Conservation (phyloP, 1,140 invertebrate species). For the Neodiprion fabricii region DNA sequence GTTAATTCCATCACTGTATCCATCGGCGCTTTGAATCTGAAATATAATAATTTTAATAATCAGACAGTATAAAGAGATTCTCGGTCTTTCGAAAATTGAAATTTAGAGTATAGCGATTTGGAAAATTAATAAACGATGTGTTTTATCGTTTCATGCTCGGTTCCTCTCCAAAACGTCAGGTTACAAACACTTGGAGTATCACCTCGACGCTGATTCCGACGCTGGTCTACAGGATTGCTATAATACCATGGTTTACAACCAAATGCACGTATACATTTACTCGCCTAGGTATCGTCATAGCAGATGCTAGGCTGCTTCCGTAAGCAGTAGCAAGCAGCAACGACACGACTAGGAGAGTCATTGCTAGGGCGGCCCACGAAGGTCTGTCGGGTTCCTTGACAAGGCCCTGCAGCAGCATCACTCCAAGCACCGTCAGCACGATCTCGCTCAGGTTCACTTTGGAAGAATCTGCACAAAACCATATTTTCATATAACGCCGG, state of each 20-base stretch:
- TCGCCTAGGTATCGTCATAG: constrained; percentile 64
- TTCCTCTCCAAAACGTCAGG: neutral
- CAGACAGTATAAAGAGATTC: neutral
- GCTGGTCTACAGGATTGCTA: no score
- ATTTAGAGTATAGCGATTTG: neutral
- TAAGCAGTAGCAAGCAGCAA: constrained; percentile 63
- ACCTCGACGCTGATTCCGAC: no score
- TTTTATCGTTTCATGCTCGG: no score
- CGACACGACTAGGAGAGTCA: constrained; percentile 32
- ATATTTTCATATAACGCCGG: neutral
- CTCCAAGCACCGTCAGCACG: constrained; percentile 18
- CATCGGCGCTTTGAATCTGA: constrained; percentile 56
- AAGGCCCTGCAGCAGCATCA: constrained; percentile 26
- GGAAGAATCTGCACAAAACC: neutral
- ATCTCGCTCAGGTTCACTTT: constrained; percentile 13
- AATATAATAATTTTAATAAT: no score
- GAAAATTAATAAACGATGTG: no score
- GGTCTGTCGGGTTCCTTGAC: constrained; percentile 8
- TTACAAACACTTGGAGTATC: constrained; percentile 9
- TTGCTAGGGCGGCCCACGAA: constrained; percentile 22
- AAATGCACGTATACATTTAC: no score
- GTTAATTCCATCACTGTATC: constrained; percentile 62
- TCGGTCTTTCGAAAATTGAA: neutral
- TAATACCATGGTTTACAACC: no score
- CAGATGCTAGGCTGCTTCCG: constrained; percentile 62